Evolutionary conservation across 2,113 vertebrate genomes (phyloP).

Genomic region (Caranx ignobilis): DNA sequence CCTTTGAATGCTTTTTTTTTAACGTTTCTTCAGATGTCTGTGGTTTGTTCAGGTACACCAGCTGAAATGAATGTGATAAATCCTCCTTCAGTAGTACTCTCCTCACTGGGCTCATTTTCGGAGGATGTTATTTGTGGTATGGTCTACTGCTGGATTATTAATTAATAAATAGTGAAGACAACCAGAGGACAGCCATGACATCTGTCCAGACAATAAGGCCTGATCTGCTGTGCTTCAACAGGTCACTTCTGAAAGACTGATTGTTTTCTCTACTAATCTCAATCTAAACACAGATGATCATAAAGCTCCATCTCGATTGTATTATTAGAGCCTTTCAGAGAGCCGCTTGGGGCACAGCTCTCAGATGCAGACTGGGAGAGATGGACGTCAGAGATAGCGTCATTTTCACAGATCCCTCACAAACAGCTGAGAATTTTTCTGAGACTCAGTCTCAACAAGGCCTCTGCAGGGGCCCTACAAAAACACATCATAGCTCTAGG

Average conservation of each 20-base stretch:
- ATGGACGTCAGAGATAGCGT: not conserved
- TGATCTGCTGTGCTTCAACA: not conserved
- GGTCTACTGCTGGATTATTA: not conserved
- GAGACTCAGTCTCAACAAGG: not conserved
- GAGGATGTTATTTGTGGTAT: not conserved
- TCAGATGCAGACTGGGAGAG: constrained; percentile 2
- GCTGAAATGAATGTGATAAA: not conserved
- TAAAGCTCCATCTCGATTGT: not conserved
- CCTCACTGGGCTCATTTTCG: not conserved
- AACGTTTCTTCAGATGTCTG: no score
- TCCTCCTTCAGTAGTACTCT: not conserved
- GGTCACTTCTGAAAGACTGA: not conserved
- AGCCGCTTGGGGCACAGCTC: not conserved
- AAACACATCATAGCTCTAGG: constrained; percentile 23
- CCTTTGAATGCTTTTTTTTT: no score
- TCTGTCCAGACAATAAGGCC: not conserved
- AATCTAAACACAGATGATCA: constrained; percentile 4
- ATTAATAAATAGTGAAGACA: not conserved
- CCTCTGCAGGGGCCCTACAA: constrained; percentile 1
- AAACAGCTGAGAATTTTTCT: constrained; percentile 41
- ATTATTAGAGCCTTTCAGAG: constrained; percentile 7
- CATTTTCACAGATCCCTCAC: constrained; percentile 20
- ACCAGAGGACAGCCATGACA: not conserved
- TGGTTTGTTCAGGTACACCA: no score
- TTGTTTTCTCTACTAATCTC: constrained; percentile 26